These are phyloP conservation scores for Zaprionus tsacasi DNA, from an alignment of 1,140 invertebrate species.

Conservation along the genomic window DNA sequence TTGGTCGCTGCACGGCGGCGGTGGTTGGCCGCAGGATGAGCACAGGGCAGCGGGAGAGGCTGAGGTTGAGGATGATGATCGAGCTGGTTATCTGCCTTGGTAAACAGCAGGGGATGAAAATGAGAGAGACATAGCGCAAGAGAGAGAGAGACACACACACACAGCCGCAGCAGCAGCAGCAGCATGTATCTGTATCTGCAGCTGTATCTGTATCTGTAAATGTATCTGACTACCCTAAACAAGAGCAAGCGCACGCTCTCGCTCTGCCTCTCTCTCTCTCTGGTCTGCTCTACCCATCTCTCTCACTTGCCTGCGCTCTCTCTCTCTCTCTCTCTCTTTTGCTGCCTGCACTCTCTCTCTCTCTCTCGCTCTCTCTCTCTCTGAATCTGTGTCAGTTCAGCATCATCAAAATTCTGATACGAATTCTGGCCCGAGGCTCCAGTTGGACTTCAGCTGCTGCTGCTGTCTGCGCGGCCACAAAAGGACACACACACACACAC, in stretches of 20 bases:
- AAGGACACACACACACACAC: conserved; percentile 49
- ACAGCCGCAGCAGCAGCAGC: background rate
- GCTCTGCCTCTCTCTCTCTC: conserved; percentile 1
- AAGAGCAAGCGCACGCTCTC: conserved; percentile 1
- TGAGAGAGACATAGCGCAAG: conserved; percentile 23
- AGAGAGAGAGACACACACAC: background rate
- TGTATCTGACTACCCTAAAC: conserved; percentile 40
- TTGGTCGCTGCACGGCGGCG: conserved; percentile 58
- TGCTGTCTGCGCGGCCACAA: conserved; percentile 62
- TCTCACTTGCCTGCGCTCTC: conserved; percentile 22
- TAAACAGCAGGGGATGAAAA: conserved; percentile 71
- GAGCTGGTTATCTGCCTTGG: conserved; percentile 59
- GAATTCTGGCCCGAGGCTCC: conserved; percentile 27
- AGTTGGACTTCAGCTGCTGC: conserved; percentile 32
- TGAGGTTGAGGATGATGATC: conserved; percentile 48
- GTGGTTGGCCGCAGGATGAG: conserved; percentile 38
- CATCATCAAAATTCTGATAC: conserved; percentile 58
- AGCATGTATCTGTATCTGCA: conserved; percentile 12
- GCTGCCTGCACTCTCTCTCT: conserved; percentile 6
- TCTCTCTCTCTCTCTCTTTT: conserved; percentile 8
- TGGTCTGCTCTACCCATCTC: background rate
- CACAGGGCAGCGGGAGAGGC: background rate
- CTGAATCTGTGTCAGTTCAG: conserved; percentile 75
- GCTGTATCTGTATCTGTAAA: conserved; percentile 8
- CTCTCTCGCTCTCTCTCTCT: conserved; percentile 16